Base-by-base conservation (phyloP, 2,888 invertebrate species). In the Blastobasis lacticolella region DNA sequence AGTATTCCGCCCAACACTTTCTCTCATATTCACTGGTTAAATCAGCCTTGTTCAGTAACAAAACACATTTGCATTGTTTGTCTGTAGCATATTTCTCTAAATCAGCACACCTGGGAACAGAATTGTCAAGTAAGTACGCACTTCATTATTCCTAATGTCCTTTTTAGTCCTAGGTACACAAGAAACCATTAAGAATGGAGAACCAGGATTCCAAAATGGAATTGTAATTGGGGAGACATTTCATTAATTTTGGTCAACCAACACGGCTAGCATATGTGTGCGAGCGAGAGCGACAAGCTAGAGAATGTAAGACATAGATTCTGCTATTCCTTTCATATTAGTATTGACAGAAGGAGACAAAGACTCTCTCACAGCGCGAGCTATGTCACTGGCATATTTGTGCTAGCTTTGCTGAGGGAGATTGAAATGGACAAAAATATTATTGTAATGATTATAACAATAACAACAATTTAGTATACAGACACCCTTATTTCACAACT, bases 41-140 rank as follows among this genome's bases (percentile, higher is more conserved):
- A 78, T 99, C 99, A 0, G 99, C 95, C 78, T 99, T 99, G 81
- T 99, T 99, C 37, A 99, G 85, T 38, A 99, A 87, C 40, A 99
- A 89, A 71, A 98, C 88, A 73, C 94, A 96, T 63, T 79, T 81
- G 58, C 87, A 87, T 42, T 86, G 81, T 56, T 86, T 81, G 63
- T 87, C 87, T 46, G 66, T 51, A 42, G 88, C 85, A 78, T 87
- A 87, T 54, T 78, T 74, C 55, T 98, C 98, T 50, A 99, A 88
- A 84, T 99, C 99, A 67, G 93, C 92, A 82, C 97, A 98, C 50
- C 97, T 92, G 59, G 50, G 79, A 86, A 50, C 42, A 49, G 10
- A 23, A 3, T 23, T 23, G 23, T 23, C 3, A 23, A 23, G 23
- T 23, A 23, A 23, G 23, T 23, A 23, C 1, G 23, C 3, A 23